A percentile compares a stretch with the other conserved stretches of the same genome.
Conservation (phyloP, 2,888 invertebrate species). For the Xanthia togata region DNA sequence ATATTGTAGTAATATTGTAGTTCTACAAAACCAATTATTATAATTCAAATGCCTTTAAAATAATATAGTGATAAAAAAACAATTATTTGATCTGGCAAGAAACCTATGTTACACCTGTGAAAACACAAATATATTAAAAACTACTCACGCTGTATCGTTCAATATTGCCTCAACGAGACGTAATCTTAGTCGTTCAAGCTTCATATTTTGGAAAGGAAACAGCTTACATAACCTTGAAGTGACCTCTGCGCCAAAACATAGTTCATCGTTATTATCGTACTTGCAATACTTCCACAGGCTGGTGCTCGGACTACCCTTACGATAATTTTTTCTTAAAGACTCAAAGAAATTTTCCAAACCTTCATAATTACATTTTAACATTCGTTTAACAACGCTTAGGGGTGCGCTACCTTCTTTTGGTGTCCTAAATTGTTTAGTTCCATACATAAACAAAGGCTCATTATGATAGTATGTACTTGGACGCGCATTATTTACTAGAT, state of each 20-base stretch:
- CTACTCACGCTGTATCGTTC: conserved; percentile 88
- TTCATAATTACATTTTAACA: conserved; percentile 94
- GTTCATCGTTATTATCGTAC: conserved; percentile 75
- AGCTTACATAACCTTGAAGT: conserved; percentile 93
- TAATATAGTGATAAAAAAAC: not conserved
- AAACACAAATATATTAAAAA: not conserved
- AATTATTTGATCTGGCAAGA: not conserved
- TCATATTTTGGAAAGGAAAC: conserved; percentile 97
- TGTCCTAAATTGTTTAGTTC: conserved; percentile 94
- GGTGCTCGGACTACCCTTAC: conserved; percentile 95
- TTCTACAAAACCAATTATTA: not conserved
- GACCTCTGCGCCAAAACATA: conserved; percentile 90
- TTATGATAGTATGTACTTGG: conserved; percentile 97
- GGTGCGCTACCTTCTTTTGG: conserved; percentile 93
- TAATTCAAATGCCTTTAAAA: not conserved
- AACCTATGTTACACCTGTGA: not conserved
- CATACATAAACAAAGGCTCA: conserved; percentile 96
- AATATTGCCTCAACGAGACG: conserved; percentile 93
- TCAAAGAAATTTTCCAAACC: conserved; percentile 94
- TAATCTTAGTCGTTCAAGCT: conserved; percentile 94
- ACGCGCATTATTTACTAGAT: conserved; percentile 95
- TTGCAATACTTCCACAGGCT: conserved; percentile 92
- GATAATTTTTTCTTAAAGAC: conserved; percentile 93
- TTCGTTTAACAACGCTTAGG: conserved; percentile 92
- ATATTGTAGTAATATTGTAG: not conserved